These are phyloP conservation scores for Oryzaephilus surinamensis DNA, from an alignment of 1,140 invertebrate species.

Conservation along the genomic window DNA sequence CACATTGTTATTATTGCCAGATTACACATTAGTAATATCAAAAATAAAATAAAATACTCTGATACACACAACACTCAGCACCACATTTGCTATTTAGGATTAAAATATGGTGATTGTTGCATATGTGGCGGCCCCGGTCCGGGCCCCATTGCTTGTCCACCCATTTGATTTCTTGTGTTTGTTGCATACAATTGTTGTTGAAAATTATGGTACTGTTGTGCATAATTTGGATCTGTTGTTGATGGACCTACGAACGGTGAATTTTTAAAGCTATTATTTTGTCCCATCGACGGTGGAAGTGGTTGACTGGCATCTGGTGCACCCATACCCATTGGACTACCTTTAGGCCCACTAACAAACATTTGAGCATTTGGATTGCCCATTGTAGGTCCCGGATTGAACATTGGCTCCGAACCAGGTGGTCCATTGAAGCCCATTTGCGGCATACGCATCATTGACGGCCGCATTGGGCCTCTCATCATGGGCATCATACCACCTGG, in stretches of 20 bases:
- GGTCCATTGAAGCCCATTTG: conserved; percentile 43
- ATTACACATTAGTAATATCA: conserved; percentile 33
- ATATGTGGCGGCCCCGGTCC: conserved; percentile 31
- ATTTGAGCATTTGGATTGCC: conserved; percentile 41
- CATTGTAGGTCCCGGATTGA: conserved; percentile 26
- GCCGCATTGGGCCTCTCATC: conserved; percentile 35
- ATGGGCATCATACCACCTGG: conserved; percentile 36
- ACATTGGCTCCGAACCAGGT: conserved; percentile 39
- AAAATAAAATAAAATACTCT: conserved; percentile 35
- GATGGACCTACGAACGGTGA: conserved; percentile 72
- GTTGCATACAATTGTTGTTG: conserved; percentile 90
- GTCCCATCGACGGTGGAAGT: conserved; percentile 68
- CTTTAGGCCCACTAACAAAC: conserved; percentile 42
- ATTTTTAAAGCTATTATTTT: conserved; percentile 63
- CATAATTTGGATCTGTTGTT: conserved; percentile 82
- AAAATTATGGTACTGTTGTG: conserved; percentile 90
- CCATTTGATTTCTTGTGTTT: conserved; percentile 56
- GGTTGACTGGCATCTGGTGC: conserved; percentile 56
- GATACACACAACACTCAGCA: conserved; percentile 28
- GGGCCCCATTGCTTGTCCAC: conserved; percentile 34
- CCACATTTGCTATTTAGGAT: conserved; percentile 33
- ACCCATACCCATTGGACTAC: conserved; percentile 45
- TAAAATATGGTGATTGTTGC: conserved; percentile 33
- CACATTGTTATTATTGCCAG: conserved; percentile 32
- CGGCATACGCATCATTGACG: conserved; percentile 45